Percentiles rank a stretch among this genome's conserved stretches.
phyloP scores from a whole-genome alignment of 2,113 vertebrate species.

The Megaceryle torquata region DNA sequence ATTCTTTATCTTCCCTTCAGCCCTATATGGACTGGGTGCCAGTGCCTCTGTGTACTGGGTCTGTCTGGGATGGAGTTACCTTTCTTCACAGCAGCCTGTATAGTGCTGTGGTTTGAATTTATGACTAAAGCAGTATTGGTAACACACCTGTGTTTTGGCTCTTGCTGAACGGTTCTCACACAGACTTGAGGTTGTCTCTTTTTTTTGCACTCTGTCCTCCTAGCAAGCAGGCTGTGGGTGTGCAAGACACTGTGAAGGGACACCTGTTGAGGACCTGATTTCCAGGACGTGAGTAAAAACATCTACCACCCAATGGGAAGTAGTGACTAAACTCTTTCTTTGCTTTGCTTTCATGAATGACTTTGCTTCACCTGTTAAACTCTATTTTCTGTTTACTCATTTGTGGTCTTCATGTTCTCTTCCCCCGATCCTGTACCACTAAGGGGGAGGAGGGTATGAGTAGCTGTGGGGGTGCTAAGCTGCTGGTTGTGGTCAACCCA shows the following conservation, averaged over 20 bases:
- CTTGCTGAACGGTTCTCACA: background rate
- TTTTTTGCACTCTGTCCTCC: background rate
- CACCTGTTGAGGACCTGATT: background rate
- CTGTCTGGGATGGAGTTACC: background rate
- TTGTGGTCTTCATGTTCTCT: background rate
- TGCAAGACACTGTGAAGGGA: background rate
- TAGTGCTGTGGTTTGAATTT: background rate
- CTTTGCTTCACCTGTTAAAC: background rate
- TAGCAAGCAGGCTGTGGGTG: background rate
- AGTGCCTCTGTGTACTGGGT: background rate
- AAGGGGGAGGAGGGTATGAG: background rate
- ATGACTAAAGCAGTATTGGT: background rate
- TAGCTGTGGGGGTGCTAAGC: background rate
- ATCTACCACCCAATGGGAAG: background rate
- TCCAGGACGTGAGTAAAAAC: background rate
- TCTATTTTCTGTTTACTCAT: background rate
- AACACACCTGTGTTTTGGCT: background rate
- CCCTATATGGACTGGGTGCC: background rate
- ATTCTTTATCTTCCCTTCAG: background rate
- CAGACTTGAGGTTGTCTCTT: background rate
- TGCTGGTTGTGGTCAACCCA: background rate
- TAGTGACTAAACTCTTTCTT: background rate
- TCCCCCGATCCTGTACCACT: fast-evolving
- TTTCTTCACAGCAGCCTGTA: background rate
- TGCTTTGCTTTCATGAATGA: background rate